Conservation (phyloP, 2,113 vertebrate species). For the Eublepharis macularius region DNA sequence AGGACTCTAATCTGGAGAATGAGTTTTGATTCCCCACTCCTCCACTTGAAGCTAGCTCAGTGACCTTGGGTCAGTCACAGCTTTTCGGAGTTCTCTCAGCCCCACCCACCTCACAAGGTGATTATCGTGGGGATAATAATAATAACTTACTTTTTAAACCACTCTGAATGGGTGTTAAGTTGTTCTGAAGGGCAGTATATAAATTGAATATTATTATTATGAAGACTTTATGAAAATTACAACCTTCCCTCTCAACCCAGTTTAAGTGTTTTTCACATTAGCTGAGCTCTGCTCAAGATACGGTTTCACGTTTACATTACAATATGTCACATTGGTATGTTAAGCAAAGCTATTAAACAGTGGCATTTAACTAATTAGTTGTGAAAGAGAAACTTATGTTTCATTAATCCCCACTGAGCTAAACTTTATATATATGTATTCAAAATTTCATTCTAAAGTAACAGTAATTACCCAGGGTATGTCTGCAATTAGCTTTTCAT, state of each 20-base stretch:
- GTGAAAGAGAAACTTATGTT: not conserved
- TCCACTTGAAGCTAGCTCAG: no score
- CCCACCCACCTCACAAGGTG: no score
- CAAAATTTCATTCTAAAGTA: not conserved
- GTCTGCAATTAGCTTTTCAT: not conserved
- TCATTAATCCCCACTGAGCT: not conserved
- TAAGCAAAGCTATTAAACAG: slow-evolving; percentile 2
- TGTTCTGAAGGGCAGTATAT: no score
- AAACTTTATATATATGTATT: not conserved
- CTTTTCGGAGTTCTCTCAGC: no score
- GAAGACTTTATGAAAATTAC: not conserved
- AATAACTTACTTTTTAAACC: no score
- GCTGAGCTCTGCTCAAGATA: not conserved
- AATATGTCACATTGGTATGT: not conserved
- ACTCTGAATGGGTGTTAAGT: no score
- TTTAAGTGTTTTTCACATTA: not conserved
- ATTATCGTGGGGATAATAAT: no score
- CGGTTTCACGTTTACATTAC: not conserved
- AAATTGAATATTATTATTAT: no score
- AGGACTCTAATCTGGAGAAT: no score
- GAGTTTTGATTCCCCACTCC: no score
- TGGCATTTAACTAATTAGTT: slow-evolving; percentile 18
- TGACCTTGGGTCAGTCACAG: no score
- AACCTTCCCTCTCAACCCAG: not conserved
- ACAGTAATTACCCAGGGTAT: not conserved